Evolutionary conservation across 2,888 invertebrate species (phyloP).

Genomic region (Eristalis arbustorum): DNA sequence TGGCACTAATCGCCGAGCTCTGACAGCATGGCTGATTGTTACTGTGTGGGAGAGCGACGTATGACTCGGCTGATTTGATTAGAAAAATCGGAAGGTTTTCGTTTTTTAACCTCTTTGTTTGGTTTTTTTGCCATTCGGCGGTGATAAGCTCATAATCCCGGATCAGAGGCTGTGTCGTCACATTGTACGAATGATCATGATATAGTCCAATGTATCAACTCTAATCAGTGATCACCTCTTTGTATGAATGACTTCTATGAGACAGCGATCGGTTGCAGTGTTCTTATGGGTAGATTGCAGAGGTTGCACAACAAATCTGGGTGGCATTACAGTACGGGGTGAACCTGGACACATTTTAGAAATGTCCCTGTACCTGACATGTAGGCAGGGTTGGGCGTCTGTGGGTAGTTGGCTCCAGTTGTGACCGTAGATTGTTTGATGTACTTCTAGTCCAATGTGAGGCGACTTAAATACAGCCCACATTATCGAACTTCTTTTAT

Average conservation of each 20-base stretch:
- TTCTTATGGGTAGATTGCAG: not conserved
- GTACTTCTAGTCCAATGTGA: too few relatives aligned
- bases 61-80: conserved; percentile 25
- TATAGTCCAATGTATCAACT: conserved; percentile 23
- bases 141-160: conserved; percentile 43
- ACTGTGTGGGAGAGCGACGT: conserved; percentile 28
- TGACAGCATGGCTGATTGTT: not conserved
- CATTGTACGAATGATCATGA: conserved; percentile 8
- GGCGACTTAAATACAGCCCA: too few relatives aligned
- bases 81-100: conserved; percentile 42
- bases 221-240: not conserved
- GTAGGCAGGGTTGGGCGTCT: too few relatives aligned
- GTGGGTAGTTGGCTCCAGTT: too few relatives aligned
- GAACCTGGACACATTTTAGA: too few relatives aligned
- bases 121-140: conserved; percentile 7
- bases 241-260: not conserved
- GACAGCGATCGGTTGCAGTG: not conserved
- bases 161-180: conserved; percentile 30
- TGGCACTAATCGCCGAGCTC: conserved; percentile 6
- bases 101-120: conserved; percentile 23
- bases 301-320: too few relatives aligned
- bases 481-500: too few relatives aligned
- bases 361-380: too few relatives aligned
- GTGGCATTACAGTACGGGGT: too few relatives aligned
- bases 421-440: too few relatives aligned